These are phyloP conservation scores for Orthonevra nobilis DNA, from an alignment of 2,888 invertebrate species.

Conservation along the genomic window DNA sequence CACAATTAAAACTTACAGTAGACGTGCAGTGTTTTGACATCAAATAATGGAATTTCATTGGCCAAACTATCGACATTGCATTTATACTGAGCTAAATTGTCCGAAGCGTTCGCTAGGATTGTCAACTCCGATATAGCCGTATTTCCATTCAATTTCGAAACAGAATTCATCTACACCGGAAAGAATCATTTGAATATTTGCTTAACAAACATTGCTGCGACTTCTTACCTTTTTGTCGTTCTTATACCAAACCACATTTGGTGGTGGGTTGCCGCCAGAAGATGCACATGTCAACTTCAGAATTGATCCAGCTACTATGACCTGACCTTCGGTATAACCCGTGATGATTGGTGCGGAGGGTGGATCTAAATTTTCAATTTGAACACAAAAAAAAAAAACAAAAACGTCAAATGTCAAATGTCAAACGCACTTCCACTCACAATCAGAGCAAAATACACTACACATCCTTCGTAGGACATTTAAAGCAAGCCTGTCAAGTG, in stretches of 20 bases:
- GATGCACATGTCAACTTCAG: conserved; percentile 76
- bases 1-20: conserved; percentile 75
- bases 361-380: conserved; percentile 73
- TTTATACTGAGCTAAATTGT: conserved; percentile 78
- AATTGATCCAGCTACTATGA: conserved; percentile 77
- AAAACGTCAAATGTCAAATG: no score
- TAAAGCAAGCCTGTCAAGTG: no score
- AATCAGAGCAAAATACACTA: not conserved
- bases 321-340: conserved; percentile 77
- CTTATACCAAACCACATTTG: conserved; percentile 76
- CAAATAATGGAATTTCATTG: conserved; percentile 77
- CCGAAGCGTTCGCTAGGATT: conserved; percentile 76
- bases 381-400: not conserved
- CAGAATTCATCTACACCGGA: conserved; percentile 72
- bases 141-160: conserved; percentile 74
- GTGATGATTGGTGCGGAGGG: conserved; percentile 76
- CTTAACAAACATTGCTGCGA: no score
- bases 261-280: conserved; percentile 77
- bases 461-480: no score
- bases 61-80: conserved; percentile 78
- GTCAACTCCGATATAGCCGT: conserved; percentile 76
- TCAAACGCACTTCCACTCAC: not conserved
- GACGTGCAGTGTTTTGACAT: conserved; percentile 76
- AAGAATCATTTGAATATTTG: not conserved
- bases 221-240: conserved; percentile 75